Evolutionary conservation across 2,888 invertebrate species (phyloP), one percentile per base, ranked within the genome.

Genomic region (Dicycla oo): DNA sequence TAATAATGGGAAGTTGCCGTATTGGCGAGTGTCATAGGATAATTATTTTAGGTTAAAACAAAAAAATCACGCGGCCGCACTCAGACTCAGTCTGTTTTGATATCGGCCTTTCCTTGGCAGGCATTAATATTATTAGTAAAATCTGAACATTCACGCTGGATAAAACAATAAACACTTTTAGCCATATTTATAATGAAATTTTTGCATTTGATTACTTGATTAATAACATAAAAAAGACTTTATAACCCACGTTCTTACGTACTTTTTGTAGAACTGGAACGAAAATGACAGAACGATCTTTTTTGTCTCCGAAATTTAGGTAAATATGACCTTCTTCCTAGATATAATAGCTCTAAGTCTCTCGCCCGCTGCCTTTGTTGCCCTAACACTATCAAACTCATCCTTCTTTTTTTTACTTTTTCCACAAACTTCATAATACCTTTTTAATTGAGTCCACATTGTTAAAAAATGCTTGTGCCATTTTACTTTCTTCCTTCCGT

Each of bases 401-500:
- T 62, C 15, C 3, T 56, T 30, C 64, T 49, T 60, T 11, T n/a
- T 34, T 38, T 53, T 49, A 70, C 49, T 65, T 68, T 75, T 47
- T 23, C 45, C 30, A 68, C 49, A 73, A 78, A 70, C 62, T 78
- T 64, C 18, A 47, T 84, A 73, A 84, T 75, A 60, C 69, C 34
- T 74, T 82, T 82, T 79, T 81, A 81, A 83, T 81, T 81, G 57
- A 61, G 58, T 68, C 43, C 20, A 79, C 63, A 70, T 63, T 76
- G 73, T 84, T 71, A 58, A 69, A n/a, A 75, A 84, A 61, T 71
- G 63, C 76, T 72, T 61, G 63, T 51, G 20, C 34, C 43, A 67
- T 66, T 84, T 75, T 69, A 53, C 8, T 63, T 43, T 43, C 38
- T 26, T 54, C 26, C 11, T 10, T 7, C 43, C 26, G 23, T 62